phyloP scores from a whole-genome alignment of 1,140 invertebrate species.

The Epicauta chinensis region DNA sequence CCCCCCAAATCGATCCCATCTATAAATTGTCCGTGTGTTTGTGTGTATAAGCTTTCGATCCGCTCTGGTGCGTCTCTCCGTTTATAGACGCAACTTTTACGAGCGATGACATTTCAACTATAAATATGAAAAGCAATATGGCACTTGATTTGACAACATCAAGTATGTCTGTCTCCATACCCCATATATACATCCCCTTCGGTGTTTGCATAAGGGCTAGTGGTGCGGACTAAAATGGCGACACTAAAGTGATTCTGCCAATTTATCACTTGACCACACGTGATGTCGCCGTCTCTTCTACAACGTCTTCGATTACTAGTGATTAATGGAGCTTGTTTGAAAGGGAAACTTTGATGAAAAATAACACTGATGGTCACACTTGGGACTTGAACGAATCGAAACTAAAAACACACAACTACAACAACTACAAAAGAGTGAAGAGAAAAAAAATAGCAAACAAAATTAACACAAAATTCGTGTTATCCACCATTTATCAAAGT shows the following conservation, averaged over 20 bases:
- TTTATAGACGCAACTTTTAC: too few species aligned
- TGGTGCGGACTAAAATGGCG: background rate
- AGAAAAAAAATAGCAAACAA: too few species aligned
- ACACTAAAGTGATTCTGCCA: slow-evolving; percentile 1
- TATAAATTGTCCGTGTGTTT: too few species aligned
- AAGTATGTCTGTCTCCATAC: too few species aligned
- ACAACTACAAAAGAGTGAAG: too few species aligned
- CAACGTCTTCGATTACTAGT: slow-evolving; percentile 23
- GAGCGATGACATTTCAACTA: slow-evolving; percentile 1
- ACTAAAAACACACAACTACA: too few species aligned
- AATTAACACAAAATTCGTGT: too few species aligned
- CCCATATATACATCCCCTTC: background rate
- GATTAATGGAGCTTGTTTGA: slow-evolving; percentile 24
- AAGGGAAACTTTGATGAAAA: slow-evolving; percentile 19
- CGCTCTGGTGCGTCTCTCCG: too few species aligned
- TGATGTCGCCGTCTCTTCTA: slow-evolving; percentile 8
- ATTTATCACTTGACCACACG: slow-evolving; percentile 21
- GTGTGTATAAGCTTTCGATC: too few species aligned
- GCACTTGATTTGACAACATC: slow-evolving; percentile 1
- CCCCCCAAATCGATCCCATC: too few species aligned
- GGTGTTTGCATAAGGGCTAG: slow-evolving; percentile 10
- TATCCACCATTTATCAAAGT: too few species aligned
- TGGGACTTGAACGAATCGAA: slow-evolving; percentile 1
- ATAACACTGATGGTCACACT: slow-evolving; percentile 19
- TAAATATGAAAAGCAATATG: slow-evolving; percentile 9